phyloP scores from a whole-genome alignment of 2,113 vertebrate species.

The Sebastes fasciatus region DNA sequence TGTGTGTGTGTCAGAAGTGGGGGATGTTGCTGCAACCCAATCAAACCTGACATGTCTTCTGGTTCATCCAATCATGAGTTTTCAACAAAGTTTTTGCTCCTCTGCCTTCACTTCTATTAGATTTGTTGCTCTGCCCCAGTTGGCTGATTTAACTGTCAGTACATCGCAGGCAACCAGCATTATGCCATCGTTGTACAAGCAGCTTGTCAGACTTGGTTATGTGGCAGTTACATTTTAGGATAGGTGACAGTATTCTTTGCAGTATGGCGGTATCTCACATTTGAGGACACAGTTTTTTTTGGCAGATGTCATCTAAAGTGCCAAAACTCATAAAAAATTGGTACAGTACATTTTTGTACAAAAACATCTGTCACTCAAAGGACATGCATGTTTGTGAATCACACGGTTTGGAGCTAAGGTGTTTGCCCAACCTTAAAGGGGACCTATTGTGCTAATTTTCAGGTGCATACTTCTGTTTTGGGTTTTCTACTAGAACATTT shows the following conservation, averaged over 20 bases:
- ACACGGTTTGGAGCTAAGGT: background rate
- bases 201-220: background rate
- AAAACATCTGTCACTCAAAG: background rate
- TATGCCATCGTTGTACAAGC: background rate
- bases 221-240: background rate
- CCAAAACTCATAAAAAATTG: background rate
- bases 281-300: background rate
- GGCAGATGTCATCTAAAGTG: background rate
- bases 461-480: too few species aligned
- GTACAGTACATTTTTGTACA: background rate
- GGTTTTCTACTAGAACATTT: too few species aligned
- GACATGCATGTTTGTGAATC: background rate
- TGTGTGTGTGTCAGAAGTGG: conserved; percentile 1
- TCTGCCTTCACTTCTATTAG: background rate
- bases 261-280: background rate
- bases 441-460: too few species aligned
- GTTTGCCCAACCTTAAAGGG: background rate
- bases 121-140: background rate
- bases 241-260: background rate
- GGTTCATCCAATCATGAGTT: conserved; percentile 27
- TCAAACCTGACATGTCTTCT: conserved; percentile 10
- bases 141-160: background rate
- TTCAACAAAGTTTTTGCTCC: background rate
- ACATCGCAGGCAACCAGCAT: background rate
- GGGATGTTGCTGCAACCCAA: conserved; percentile 9